A percentile compares a stretch with the other conserved stretches of the same genome.
Conservation (phyloP, 2,113 vertebrate species). For the Silurus asotus region DNA sequence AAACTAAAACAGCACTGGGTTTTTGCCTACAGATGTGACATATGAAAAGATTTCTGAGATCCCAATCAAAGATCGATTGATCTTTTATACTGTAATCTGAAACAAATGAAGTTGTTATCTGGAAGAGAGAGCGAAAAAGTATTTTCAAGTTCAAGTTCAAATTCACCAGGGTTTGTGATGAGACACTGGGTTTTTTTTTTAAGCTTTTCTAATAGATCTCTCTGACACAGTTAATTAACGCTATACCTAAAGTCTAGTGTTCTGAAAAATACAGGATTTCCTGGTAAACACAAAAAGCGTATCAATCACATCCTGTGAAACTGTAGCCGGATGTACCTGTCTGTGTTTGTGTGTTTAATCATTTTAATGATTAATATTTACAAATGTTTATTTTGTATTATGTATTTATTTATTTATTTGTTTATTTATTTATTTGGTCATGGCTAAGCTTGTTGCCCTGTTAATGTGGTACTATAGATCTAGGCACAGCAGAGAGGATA, state of each 20-base stretch:
- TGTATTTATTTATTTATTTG: too few species aligned
- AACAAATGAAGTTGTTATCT: not conserved
- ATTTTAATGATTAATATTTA: not conserved
- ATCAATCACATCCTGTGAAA: conserved; percentile 19
- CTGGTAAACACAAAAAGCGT: conserved; percentile 15
- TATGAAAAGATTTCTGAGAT: not conserved
- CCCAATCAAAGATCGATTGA: not conserved
- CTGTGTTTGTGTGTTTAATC: not conserved
- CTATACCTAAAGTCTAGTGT: conserved; percentile 6
- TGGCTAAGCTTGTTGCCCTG: conserved; percentile 22
- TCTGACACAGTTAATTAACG: conserved; percentile 26
- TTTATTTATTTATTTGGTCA: not conserved
- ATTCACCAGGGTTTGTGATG: not conserved
- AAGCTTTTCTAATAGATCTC: conserved; percentile 6
- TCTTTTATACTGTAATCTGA: not conserved
- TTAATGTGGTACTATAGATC: conserved; percentile 53
- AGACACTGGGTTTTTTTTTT: not conserved
- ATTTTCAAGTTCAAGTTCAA: not conserved
- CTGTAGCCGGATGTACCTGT: conserved; percentile 22
- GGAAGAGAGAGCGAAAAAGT: not conserved
- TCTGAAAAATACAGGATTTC: conserved; percentile 24
- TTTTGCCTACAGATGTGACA: conserved; percentile 6
- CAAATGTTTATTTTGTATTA: too few species aligned
- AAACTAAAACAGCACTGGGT: not conserved
- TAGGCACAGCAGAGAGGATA: conserved; percentile 44